phyloP scores from a whole-genome alignment of 2,888 invertebrate genomes.

The Drosophila engyochracea region DNA sequence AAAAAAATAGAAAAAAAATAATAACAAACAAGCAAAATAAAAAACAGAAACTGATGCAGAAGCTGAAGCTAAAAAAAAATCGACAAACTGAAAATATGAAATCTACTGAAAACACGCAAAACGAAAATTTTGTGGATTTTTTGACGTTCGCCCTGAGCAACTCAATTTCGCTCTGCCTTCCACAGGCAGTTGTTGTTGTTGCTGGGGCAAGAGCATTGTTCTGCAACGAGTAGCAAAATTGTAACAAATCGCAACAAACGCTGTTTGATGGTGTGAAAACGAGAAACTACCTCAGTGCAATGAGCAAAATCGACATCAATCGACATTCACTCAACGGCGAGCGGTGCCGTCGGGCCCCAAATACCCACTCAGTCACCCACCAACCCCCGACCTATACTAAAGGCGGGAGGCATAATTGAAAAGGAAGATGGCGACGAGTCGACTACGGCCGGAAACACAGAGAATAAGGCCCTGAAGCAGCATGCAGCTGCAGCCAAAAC shows the following conservation, averaged over 20 bases:
- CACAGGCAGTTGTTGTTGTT: slow-evolving; percentile 28
- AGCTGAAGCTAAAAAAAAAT: neutral
- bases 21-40: slow-evolving; percentile 8
- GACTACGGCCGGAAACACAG: slow-evolving; percentile 68
- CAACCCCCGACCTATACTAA: slow-evolving; percentile 15
- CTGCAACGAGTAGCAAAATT: slow-evolving; percentile 46
- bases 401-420: slow-evolving; percentile 64
- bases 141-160: slow-evolving; percentile 68
- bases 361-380: neutral
- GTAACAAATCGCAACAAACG: slow-evolving; percentile 70
- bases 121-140: slow-evolving; percentile 62
- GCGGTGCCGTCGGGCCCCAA: slow-evolving; percentile 24
- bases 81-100: slow-evolving; percentile 31
- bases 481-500: slow-evolving; percentile 47
- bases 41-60: neutral
- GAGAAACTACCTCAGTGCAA: slow-evolving; percentile 53
- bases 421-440: slow-evolving; percentile 70
- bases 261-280: slow-evolving; percentile 78
- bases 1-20: slow-evolving; percentile 5
- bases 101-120: slow-evolving; percentile 23
- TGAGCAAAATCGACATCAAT: slow-evolving; percentile 66
- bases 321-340: slow-evolving; percentile 43
- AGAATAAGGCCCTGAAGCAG: slow-evolving; percentile 55
- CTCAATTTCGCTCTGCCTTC: slow-evolving; percentile 67
- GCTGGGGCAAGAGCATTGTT: slow-evolving; percentile 29